These are phyloP conservation scores for Melanotus villosus DNA, from an alignment of 2,888 invertebrate genomes.

Conservation along the genomic window DNA sequence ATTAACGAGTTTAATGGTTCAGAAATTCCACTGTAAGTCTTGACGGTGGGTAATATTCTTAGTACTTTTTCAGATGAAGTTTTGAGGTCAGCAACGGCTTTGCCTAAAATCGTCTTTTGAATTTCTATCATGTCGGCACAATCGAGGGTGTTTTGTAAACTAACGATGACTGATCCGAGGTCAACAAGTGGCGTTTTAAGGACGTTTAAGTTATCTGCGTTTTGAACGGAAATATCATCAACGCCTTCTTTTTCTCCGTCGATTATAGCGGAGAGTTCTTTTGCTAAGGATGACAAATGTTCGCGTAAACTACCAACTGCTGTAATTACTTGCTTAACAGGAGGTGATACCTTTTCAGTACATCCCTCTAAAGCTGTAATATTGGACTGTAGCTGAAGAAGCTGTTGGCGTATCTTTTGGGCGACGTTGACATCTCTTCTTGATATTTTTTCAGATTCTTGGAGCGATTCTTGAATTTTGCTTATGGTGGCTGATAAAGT, in stretches of 20 bases:
- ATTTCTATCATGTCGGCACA: slow-evolving; percentile 18
- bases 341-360: background rate
- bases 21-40: slow-evolving; percentile 12
- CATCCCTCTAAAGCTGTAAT: background rate
- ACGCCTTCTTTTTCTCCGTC: slow-evolving; percentile 9
- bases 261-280: slow-evolving; percentile 32
- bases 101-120: slow-evolving; percentile 19
- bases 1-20: slow-evolving; percentile 36
- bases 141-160: slow-evolving; percentile 24
- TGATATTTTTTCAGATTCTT: background rate
- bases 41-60: slow-evolving; percentile 6
- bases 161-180: slow-evolving; percentile 44
- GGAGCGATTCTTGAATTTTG: slow-evolving; percentile 31
- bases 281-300: slow-evolving; percentile 32
- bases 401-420: slow-evolving; percentile 7
- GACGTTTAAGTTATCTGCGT: slow-evolving; percentile 42
- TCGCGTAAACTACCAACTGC: background rate
- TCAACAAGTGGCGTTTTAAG: slow-evolving; percentile 53
- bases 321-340: background rate
- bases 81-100: slow-evolving; percentile 14
- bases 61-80: background rate
- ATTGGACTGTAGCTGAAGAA: slow-evolving; percentile 23
- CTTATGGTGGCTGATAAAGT: slow-evolving; percentile 50
- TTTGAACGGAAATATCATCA: slow-evolving; percentile 37
- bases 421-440: slow-evolving; percentile 19